Evolutionary conservation across 2,888 invertebrate genomes (phyloP), one percentile per base, ranked within the genome.

Genomic region (Thumatha senex): DNA sequence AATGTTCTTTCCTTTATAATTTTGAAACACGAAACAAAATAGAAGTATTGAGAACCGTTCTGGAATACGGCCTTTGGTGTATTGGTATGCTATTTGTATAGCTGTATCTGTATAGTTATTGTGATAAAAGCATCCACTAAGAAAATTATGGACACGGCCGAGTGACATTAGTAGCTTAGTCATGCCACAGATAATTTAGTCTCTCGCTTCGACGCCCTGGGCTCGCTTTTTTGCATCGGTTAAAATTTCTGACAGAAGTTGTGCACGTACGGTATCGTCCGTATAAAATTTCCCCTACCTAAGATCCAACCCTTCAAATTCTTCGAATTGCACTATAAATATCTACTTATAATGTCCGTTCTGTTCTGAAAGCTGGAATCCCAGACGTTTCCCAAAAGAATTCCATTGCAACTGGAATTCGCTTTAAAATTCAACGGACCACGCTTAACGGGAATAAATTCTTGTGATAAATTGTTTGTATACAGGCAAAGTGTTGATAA

Each of bases 351-450:
- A 53, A 31, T 42, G 51, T 50, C 54, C 58, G 44, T 56, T 56
- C 40, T 51, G 31, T 52, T 40, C 40, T 51, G 35, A 54, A 52
- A 46, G 53, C 45, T 57, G 46, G 51, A 52, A 66, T 66, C 49
- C 45, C 55, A 39, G 29, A 33, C 52, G 38, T 42, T 53, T 51
- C 51, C 50, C 56, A 57, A 63, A 61, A 58, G 58, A 56, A 61
- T 63, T 61, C 59, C 58, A 56, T 49, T 61, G 56, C 55, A 58
- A 47, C 46, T 31, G 58, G 57, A 50, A 66, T 56, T 57, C 58
- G 57, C 45, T 61, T 56, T 54, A 54, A 58, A 63, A 55, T 63
- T 18, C 45, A 51, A 48, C 41, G 49, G 41, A 38, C 43, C 11
- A 24, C 18, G 44, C 24, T 29, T 35, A 44, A 49, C 61, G 42